Evolutionary conservation across 2,113 vertebrate genomes (phyloP).

Genomic region (Tretioscincus oriximinensis): DNA sequence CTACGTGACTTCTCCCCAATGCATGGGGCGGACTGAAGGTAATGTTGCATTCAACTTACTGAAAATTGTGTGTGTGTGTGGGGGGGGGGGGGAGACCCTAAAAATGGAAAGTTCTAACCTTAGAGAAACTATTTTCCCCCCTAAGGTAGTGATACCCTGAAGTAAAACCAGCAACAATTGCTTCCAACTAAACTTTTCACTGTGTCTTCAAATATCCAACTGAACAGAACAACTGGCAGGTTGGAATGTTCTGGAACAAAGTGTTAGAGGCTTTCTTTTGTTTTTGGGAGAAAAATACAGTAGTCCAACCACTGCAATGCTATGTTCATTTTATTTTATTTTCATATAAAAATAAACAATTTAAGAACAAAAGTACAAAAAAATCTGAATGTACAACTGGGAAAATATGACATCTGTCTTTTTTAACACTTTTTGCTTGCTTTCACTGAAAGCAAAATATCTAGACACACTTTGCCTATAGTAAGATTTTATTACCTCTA

Average conservation of each 20-base stretch:
- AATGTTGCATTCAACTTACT: too few relatives aligned
- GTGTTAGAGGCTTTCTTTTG: neutral
- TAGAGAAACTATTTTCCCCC: conserved; percentile 36
- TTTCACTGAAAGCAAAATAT: conserved; percentile 91
- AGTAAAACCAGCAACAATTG: too few relatives aligned
- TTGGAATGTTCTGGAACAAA: neutral
- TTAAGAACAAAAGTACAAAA: conserved; percentile 75
- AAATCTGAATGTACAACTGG: conserved; percentile 76
- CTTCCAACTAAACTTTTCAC: neutral
- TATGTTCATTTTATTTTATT: conserved; percentile 61
- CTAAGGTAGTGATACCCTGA: too few relatives aligned
- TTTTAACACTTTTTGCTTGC: conserved; percentile 72
- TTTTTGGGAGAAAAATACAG: neutral
- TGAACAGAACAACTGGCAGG: neutral
- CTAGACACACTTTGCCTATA: conserved; percentile 72
- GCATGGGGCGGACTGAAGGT: too few relatives aligned
- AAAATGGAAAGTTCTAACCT: neutral
- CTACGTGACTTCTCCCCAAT: too few relatives aligned
- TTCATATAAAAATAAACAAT: conserved; percentile 82
- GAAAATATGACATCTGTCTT: conserved; percentile 74
- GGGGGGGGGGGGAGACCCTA: too few relatives aligned
- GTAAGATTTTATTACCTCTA: conserved; percentile 57
- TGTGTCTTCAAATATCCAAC: neutral
- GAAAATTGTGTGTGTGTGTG: too few relatives aligned
- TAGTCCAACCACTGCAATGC: conserved; percentile 43